Percentiles rank a stretch among this genome's conserved stretches.
Evolutionary conservation across 2,113 vertebrate genomes (phyloP).

Genomic region (Lontra canadensis): DNA sequence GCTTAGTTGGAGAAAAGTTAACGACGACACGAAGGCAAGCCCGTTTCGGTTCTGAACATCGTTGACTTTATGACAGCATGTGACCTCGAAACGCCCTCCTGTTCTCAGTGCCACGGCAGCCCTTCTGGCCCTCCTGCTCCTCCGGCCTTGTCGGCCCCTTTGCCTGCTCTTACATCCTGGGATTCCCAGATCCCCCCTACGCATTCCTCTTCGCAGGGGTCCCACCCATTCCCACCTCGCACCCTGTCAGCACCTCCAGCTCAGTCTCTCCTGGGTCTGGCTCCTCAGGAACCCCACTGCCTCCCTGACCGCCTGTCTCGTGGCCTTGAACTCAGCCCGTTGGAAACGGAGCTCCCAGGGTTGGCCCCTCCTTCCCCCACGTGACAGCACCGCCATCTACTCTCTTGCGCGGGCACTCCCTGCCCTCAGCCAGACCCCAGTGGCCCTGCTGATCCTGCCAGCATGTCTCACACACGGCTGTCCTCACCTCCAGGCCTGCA

Average conservation of each 20-base stretch:
- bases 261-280: neutral
- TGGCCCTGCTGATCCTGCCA: neutral
- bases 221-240: neutral
- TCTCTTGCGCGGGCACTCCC: neutral
- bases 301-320: neutral
- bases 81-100: too few species aligned
- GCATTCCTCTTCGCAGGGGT: neutral
- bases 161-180: neutral
- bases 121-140: neutral
- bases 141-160: neutral
- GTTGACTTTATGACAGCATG: neutral
- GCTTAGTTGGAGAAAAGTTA: neutral
- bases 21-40: neutral
- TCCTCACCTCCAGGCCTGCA: neutral
- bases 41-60: neutral
- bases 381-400: neutral
- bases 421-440: neutral
- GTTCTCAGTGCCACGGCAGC: neutral
- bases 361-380: neutral
- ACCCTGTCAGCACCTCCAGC: neutral
- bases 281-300: neutral
- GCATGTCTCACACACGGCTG: rapidly evolving
- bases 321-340: neutral
- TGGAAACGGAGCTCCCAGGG: neutral
- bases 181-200: neutral